Conservation (phyloP, 2,888 invertebrate genomes). For the Ctena decussata region DNA sequence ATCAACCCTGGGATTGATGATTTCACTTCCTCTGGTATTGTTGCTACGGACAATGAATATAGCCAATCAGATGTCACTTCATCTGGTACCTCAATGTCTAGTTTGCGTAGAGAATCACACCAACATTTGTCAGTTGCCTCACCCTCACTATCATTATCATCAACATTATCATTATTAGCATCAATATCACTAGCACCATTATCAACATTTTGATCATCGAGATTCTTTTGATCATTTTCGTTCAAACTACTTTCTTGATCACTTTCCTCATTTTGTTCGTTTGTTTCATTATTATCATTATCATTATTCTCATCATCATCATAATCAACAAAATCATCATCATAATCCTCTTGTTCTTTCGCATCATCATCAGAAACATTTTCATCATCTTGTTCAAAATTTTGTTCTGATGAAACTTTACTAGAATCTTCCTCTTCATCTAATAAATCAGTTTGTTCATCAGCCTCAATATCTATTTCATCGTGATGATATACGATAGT, state of each 20-base stretch:
- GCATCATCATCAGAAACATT: background rate
- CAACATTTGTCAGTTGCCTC: slow-evolving; percentile 20
- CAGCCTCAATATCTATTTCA: slow-evolving; percentile 44
- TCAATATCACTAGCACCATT: background rate
- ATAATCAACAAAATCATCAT: slow-evolving; percentile 17
- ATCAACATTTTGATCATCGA: slow-evolving; percentile 2
- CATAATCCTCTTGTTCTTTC: slow-evolving; percentile 22
- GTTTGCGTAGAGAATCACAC: slow-evolving; percentile 54
- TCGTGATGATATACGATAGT: slow-evolving; percentile 40
- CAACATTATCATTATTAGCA: slow-evolving; percentile 20
- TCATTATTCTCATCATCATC: slow-evolving; percentile 4
- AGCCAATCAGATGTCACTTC: slow-evolving; percentile 76
- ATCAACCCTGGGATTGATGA: slow-evolving; percentile 62
- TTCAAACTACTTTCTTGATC: background rate
- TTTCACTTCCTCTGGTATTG: slow-evolving; percentile 65
- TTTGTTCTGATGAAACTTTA: background rate
- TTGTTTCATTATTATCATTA: slow-evolving; percentile 7
- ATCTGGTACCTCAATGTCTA: slow-evolving; percentile 63
- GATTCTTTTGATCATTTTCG: background rate
- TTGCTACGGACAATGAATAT: slow-evolving; percentile 72
- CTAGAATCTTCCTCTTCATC: slow-evolving; percentile 8
- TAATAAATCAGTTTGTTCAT: background rate
- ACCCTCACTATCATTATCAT: background rate
- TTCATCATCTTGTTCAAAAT: background rate
- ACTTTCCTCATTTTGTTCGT: background rate